Base-by-base conservation (phyloP, 2,797 vertebrate species). In the Periparus ater region DNA sequence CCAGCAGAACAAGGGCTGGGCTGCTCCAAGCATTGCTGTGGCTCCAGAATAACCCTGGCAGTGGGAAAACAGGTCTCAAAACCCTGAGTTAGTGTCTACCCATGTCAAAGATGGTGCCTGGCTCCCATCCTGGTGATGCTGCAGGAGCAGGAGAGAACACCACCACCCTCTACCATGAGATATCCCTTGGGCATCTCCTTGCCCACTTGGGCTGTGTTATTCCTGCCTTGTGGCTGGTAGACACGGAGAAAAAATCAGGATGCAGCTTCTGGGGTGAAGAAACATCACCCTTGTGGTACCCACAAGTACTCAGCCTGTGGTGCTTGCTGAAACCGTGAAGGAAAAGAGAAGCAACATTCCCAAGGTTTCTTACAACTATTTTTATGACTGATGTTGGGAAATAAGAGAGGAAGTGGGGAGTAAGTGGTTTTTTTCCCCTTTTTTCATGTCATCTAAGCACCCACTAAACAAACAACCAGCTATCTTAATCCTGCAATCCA, bases 121-220 rank as follows among this genome's bases (percentile, higher is more conserved):
- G 48, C 7, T 89, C 45, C 40, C 51, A 45, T 3, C 26, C 54
- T 34, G n/a, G 50, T 17, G 38, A 74, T 40, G 30, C 32, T 55
- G 34, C 1, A 68, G 45, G 45, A 88, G 36, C 3, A 85, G 40
- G 38, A 71, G 57, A 62, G 38, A 26, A 50, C 11, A 58, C 5
- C 21, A 58, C 9, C 12, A 30, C 2, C 7, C 17, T 44, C 76
- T 34, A 1, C 2, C 34, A 19, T 4, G 16, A 89, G 48, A 21
- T 45, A 36, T 22, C 34, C 22, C 51, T 81, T 61, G 50, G 50
- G 11, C 29, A 81, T 12, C 58, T 47, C 62, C 51, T 78, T 53
- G 19, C 14, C 23, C 45, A 42, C 26, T 0, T 0, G 9, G 22
- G 27, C 17, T 61, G 1, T 2, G 0, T 50, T 62, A 72, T 11